phyloP scores from a whole-genome alignment of 2,113 vertebrate species.

The Tor tambroides region DNA sequence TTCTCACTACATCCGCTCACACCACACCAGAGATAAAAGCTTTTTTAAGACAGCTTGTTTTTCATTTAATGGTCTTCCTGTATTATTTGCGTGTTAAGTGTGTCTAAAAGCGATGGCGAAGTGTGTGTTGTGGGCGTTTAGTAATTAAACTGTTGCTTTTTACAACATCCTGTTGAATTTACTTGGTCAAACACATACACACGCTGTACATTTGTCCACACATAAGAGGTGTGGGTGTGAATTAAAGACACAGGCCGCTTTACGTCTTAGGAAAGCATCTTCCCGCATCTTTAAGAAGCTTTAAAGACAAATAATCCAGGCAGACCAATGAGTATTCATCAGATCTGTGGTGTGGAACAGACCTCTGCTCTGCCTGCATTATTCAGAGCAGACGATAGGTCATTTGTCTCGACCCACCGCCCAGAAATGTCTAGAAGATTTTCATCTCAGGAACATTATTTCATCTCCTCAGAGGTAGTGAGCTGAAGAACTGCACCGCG shows the following conservation, averaged over 20 bases:
- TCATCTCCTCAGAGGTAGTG: constrained; percentile 5
- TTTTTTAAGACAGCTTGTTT: constrained; percentile 17
- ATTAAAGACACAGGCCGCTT: background rate
- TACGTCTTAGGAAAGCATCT: background rate
- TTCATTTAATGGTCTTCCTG: constrained; percentile 20
- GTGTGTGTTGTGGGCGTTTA: constrained; percentile 18
- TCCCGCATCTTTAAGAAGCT: background rate
- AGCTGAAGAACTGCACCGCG: background rate
- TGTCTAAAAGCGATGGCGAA: background rate
- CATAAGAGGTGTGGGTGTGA: background rate
- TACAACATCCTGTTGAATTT: constrained; percentile 1
- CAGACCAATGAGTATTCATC: constrained; percentile 28
- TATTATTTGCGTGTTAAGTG: constrained; percentile 1
- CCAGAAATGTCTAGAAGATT: constrained; percentile 26
- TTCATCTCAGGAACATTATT: constrained; percentile 1
- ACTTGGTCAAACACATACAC: background rate
- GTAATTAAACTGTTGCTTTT: constrained; percentile 18
- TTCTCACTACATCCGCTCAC: background rate
- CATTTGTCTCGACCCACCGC: background rate
- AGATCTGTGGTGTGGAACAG: constrained; percentile 14
- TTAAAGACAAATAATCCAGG: background rate
- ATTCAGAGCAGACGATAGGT: constrained; percentile 36
- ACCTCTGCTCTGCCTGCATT: constrained; percentile 22
- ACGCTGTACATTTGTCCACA: background rate
- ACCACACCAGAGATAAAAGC: background rate